Evolutionary conservation across 2,797 vertebrate genomes (phyloP), one percentile per base, ranked within the genome.

Genomic region (Myiotriccus ornatus): DNA sequence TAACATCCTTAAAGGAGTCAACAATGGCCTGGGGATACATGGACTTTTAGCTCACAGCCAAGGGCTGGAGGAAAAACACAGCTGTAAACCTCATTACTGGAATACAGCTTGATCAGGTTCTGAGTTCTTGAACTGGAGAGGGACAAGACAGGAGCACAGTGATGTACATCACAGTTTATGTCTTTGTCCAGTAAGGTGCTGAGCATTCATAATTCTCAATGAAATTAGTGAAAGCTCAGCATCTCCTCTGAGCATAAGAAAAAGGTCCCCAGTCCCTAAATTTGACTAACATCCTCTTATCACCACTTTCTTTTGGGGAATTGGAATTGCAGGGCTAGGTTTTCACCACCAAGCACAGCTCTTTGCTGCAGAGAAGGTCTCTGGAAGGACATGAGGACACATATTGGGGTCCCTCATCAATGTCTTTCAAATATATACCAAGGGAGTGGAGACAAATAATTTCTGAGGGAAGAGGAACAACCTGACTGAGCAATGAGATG

Each of bases 1-100:
- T 88, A 96, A 92, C 28, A 81, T 47, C 41, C 44, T 91, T 88
- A 59, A 75, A 64, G 78, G 20, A 94, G 37, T 82, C 73, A 69
- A 82, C 83, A 69, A 69, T 14, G 44, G 76, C n/a, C 53, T 57
- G 71, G 37, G 81, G 62, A 90, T 83, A 30, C 14, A 6, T 67
- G 70, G 64, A 68, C 37, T 90, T 96, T 92, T 73, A 95, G 81
- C 91, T 92, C 56, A 67, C 76, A 90, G 59, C 30, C 46, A 74
- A 92, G 53, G 37, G 69, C 49, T 86, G 46, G 32, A 62, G 65
- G 37, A 50, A 84, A 92, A 96, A 74, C 22, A 37, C 53, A 84
- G 69, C 35, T 82, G 63, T 87, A 93, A 96, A 86, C 94, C 78
- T 82, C 11, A 69, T 55, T 63, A 27, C 56, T 95, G 90, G 55